These are phyloP conservation scores for Micrasema longulum DNA, from an alignment of 1,140 invertebrate species.

Conservation along the genomic window DNA sequence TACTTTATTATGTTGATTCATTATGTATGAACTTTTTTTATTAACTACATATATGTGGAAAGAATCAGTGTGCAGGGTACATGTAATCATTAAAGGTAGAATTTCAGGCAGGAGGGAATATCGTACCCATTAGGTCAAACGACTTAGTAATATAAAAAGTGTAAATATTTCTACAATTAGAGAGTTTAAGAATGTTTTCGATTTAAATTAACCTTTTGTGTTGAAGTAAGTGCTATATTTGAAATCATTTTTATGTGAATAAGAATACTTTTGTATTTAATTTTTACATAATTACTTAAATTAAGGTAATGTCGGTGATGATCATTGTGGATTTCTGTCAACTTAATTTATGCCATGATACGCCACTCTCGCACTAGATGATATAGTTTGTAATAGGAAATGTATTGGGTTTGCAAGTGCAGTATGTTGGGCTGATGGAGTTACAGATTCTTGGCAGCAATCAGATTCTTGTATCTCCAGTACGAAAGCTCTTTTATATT, in stretches of 20 bases:
- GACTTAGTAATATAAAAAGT: slow-evolving; percentile 45
- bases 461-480: slow-evolving; percentile 46
- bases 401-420: slow-evolving; percentile 34
- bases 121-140: slow-evolving; percentile 38
- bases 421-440: slow-evolving; percentile 43
- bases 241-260: slow-evolving; percentile 41
- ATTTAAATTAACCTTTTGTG: slow-evolving; percentile 39
- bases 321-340: slow-evolving; percentile 43
- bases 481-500: slow-evolving; percentile 50
- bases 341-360: slow-evolving; percentile 50
- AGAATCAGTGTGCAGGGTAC: slow-evolving; percentile 35
- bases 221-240: slow-evolving; percentile 45
- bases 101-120: slow-evolving; percentile 48
- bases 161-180: slow-evolving; percentile 51
- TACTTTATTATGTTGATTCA: no score
- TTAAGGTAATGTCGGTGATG: slow-evolving; percentile 42
- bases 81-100: slow-evolving; percentile 12
- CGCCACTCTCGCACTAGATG: slow-evolving; percentile 46
- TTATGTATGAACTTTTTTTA: no score
- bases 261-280: slow-evolving; percentile 48
- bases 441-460: slow-evolving; percentile 48
- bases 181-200: slow-evolving; percentile 39
- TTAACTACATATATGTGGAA: neutral
- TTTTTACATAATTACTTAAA: slow-evolving; percentile 45
- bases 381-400: slow-evolving; percentile 49